Evolutionary conservation across 2,797 vertebrate genomes (phyloP), one percentile per base, ranked within the genome.

Genomic region (Micrastur ruficollis): DNA sequence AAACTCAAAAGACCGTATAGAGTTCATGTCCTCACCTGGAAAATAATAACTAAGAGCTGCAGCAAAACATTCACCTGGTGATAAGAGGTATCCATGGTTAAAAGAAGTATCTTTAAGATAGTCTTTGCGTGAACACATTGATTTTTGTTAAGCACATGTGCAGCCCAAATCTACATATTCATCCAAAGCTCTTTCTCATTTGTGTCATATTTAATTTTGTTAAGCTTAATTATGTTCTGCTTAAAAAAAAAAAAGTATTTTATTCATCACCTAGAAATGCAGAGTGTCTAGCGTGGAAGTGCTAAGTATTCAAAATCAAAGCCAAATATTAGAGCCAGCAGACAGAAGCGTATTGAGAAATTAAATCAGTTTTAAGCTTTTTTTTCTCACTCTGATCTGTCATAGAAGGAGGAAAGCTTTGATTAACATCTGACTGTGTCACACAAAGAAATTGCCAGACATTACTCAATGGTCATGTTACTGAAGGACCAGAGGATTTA

Each of bases 271-370:
- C 70, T 89, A 86, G 86, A 91, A 96, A 86, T 88, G 79, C 78
- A 91, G 56, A 93, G 38, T 61, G 40, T 74, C 83, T 86, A 71
- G 52, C 68, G 47, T 47, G 40, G 81, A 97, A 94, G 82, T 52
- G 21, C 55, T 81, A 89, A 95, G 83, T 94, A 81, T 97, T 94
- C 36, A 6, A 70, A 97, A 96, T 96, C 95, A 97, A 97, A 96
- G 95, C 81, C 79, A 96, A 93, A 89, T 95, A 91, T 93, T 94
- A 59, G 52, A 96, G 87, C 79, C 71, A 82, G 75, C 90, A 95
- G 90, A 96, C 87, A 95, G 93, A 93, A 95, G 72, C 27, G 2
- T 89, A 96, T 96, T 96, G 96, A 94, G 90, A 96, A 97, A 96
- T 95, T 92, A 96, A 97, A 89, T 96, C 84, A 91, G 81, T 94